Percentiles rank a stretch among this genome's conserved stretches.
phyloP scores from a whole-genome alignment of 1,140 invertebrate genomes.

The Drosophila parabipectinata region DNA sequence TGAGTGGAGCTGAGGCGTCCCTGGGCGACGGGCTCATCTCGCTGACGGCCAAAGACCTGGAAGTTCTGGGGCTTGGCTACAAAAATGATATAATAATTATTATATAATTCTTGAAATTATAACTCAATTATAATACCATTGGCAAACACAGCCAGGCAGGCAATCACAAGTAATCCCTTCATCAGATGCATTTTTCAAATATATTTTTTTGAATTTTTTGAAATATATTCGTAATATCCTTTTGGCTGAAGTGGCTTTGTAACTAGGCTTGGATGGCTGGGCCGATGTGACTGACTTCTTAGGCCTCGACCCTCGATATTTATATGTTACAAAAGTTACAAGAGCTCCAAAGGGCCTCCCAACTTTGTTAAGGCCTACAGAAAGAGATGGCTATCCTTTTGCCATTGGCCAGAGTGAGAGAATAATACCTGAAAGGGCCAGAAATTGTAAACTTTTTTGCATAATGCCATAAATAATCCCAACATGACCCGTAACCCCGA shows the following conservation, averaged over 20 bases:
- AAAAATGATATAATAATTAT: background rate
- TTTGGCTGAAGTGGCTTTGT: background rate
- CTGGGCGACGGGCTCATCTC: slow-evolving; percentile 48
- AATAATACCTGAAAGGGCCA: background rate
- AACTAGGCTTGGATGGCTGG: slow-evolving; percentile 28
- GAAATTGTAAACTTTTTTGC: slow-evolving; percentile 60
- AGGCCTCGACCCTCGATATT: slow-evolving; percentile 53
- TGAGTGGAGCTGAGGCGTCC: slow-evolving; percentile 56
- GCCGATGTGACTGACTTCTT: slow-evolving; percentile 69
- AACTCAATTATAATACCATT: slow-evolving; percentile 42
- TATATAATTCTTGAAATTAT: background rate
- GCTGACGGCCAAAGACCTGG: slow-evolving; percentile 45
- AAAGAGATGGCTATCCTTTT: background rate
- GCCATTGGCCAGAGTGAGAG: background rate
- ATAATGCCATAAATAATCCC: slow-evolving; percentile 74
- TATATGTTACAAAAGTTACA: slow-evolving; percentile 58
- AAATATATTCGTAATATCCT: background rate
- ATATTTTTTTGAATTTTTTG: background rate
- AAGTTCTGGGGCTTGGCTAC: slow-evolving; percentile 55
- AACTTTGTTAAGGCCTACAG: no score
- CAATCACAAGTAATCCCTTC: slow-evolving; percentile 48
- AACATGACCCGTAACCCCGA: slow-evolving; percentile 52
- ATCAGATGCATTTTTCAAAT: slow-evolving; percentile 55
- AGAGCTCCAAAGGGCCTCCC: background rate
- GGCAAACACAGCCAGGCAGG: slow-evolving; percentile 57